Percentiles rank a stretch among this genome's conserved stretches.
Evolutionary conservation across 2,113 vertebrate species (phyloP).

Genomic region (Brienomyrus brachyistius): DNA sequence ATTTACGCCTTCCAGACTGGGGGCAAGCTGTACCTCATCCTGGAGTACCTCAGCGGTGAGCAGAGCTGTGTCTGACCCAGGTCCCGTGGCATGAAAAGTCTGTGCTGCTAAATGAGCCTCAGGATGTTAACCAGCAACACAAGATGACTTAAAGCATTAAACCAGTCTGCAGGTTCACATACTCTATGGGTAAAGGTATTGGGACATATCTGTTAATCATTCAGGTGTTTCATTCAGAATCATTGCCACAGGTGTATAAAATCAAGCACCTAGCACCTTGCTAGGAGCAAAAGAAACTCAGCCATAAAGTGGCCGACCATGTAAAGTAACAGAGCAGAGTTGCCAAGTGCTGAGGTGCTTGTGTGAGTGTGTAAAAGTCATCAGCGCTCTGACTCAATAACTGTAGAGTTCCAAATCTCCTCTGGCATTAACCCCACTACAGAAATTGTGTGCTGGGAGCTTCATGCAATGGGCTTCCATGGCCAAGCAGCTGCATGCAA

Average conservation of each 20-base stretch:
- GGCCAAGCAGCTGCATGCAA: background rate
- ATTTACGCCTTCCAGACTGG: slow-evolving; percentile 98
- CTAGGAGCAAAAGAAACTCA: background rate
- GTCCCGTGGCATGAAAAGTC: background rate
- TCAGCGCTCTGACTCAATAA: background rate
- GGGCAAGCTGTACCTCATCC: slow-evolving; percentile 98
- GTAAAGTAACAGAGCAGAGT: background rate
- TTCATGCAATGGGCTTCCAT: background rate
- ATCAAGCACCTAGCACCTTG: background rate
- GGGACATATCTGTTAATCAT: background rate
- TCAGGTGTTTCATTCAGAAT: background rate
- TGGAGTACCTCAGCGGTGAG: slow-evolving; percentile 98
- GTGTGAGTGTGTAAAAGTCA: background rate
- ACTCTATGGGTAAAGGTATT: background rate
- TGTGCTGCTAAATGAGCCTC: background rate
- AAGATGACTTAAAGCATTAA: background rate
- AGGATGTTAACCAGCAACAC: background rate
- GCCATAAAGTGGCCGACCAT: background rate
- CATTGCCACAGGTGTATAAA: background rate
- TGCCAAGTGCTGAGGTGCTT: background rate
- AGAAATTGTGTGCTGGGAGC: background rate
- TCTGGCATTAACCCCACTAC: background rate
- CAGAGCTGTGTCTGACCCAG: slow-evolving; percentile 18
- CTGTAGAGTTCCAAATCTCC: background rate
- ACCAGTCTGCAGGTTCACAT: background rate